Evolutionary conservation across 2,113 vertebrate genomes (phyloP), one percentile per base, ranked within the genome.

Genomic region (Xiphias gladius): DNA sequence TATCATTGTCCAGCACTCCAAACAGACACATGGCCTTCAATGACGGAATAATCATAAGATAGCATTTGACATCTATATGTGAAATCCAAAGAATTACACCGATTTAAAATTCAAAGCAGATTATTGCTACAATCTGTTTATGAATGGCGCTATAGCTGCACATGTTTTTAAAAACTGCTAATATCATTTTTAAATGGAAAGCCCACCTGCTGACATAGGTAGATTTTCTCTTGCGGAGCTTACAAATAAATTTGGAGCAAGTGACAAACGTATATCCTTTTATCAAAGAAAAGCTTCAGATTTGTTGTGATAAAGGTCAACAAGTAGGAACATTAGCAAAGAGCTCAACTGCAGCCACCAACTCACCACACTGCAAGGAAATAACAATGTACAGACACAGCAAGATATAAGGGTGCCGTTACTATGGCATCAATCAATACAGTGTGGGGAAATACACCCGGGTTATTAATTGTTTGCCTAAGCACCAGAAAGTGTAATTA

Each of bases 401-500:
- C 65, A 41, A 86, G 69, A 76, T 73, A 58, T 59, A 48, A 52
- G 75, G 54, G 71, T 82, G 69, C 41, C 19, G 50, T 72, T 84
- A 78, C 75, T n/a, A 66, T 61, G 75, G 61, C 91, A 94, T 95
- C 90, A 87, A 93, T 94, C 91, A 94, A 59, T 65, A 50, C 83
- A 83, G 89, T 82, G 89, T 78, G 73, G 32, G 80, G 68, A 80
- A 89, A 88, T 81, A 75, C 84, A 79, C 85, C 68, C 39, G 32
- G 64, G 76, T 91, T 89, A 93, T 93, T 94, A 94, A 95, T 93
- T 90, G 90, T 88, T 91, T 66, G 76, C 73, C 84, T 2, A 10
- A 69, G 79, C 83, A 85, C 73, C 79, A 82, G 87, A 88, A 94
- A 91, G 93, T 90, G 77, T 90, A 94, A 94, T 95, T 94, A 94